A percentile compares a stretch with the other conserved stretches of the same genome.
phyloP scores from a whole-genome alignment of 2,113 vertebrate species.

The Actinemys pallida region DNA sequence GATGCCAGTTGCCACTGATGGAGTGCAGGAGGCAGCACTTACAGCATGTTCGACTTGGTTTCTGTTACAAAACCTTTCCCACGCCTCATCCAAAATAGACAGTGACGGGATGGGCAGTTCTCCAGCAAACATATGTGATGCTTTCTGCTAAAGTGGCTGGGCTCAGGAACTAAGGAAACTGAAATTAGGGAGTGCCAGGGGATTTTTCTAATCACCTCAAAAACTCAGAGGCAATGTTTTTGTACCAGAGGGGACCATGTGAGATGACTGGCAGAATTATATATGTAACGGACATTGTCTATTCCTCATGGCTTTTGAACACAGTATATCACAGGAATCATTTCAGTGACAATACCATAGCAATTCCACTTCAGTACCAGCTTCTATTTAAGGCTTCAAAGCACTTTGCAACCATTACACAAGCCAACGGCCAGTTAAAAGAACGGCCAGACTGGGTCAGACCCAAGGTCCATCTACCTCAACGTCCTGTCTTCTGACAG shows the following conservation, averaged over 20 bases:
- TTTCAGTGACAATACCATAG: not conserved
- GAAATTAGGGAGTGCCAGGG: not conserved
- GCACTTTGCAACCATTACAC: not conserved
- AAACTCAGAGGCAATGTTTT: not conserved
- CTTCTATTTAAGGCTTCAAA: not conserved
- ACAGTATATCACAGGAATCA: not conserved
- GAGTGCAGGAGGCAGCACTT: not conserved
- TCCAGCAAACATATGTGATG: not conserved
- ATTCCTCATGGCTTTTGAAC: not conserved
- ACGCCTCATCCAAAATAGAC: not conserved
- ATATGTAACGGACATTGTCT: not conserved
- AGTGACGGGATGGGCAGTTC: not conserved
- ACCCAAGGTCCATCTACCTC: not conserved
- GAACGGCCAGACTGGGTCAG: not conserved
- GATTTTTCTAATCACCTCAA: not conserved
- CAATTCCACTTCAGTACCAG: not conserved
- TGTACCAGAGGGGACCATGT: not conserved
- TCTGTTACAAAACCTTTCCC: not conserved
- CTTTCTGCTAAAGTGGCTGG: not conserved
- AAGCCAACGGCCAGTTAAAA: not conserved
- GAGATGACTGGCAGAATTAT: not conserved
- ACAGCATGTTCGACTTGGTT: not conserved
- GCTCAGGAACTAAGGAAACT: not conserved
- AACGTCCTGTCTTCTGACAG: not conserved
- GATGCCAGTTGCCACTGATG: not conserved